phyloP scores from a whole-genome alignment of 2,888 invertebrate genomes.

The Ornithoptera alexandrae region DNA sequence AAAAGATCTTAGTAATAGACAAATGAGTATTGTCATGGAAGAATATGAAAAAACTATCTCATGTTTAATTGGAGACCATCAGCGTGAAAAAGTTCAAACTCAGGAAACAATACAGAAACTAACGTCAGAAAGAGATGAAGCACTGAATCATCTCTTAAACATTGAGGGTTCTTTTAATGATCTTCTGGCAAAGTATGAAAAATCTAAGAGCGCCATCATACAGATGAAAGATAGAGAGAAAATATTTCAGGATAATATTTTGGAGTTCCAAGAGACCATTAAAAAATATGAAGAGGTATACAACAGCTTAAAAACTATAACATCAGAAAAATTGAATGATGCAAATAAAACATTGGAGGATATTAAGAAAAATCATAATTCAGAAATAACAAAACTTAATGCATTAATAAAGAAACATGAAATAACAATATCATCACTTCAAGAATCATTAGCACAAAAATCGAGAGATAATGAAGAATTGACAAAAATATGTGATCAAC shows the following conservation, averaged over 20 bases:
- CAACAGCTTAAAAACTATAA: conserved; percentile 90
- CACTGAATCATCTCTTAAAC: conserved; percentile 78
- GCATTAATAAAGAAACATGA: conserved; percentile 93
- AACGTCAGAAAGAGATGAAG: conserved; percentile 78
- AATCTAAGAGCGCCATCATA: conserved; percentile 78
- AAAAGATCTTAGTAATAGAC: conserved; percentile 63
- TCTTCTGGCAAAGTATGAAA: conserved; percentile 82
- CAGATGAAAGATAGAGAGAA: conserved; percentile 82
- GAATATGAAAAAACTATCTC: conserved; percentile 90
- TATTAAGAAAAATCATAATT: conserved; percentile 84
- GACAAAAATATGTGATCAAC: conserved; percentile 94
- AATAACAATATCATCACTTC: conserved; percentile 89
- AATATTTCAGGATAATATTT: conserved; percentile 82
- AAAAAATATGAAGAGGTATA: conserved; percentile 89
- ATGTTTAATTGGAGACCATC: conserved; percentile 85
- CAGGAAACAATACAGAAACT: conserved; percentile 72
- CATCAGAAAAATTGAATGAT: conserved; percentile 87
- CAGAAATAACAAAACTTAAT: conserved; percentile 89
- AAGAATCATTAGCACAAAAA: conserved; percentile 91
- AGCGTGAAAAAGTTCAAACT: conserved; percentile 79
- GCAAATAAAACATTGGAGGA: conserved; percentile 89
- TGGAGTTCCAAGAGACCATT: conserved; percentile 84
- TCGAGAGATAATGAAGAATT: conserved; percentile 92
- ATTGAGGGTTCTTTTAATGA: conserved; percentile 83
- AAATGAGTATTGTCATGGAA: conserved; percentile 85